Percentiles rank a stretch among this genome's conserved stretches.
Conservation (phyloP, 2,113 vertebrate species). For the Chloebia gouldiae region DNA sequence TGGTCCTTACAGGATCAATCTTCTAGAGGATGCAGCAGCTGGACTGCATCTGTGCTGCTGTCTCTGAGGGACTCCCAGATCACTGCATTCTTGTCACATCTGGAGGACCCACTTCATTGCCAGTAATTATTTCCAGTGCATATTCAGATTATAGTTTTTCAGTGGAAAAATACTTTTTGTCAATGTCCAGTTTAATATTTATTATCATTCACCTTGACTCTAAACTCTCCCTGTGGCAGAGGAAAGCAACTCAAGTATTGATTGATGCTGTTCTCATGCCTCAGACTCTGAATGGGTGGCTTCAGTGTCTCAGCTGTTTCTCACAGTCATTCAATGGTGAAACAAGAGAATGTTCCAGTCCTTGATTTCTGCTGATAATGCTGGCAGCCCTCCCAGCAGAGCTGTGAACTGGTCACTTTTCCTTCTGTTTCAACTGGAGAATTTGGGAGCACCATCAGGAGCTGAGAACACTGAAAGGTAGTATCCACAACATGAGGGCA, state of each 20-base stretch:
- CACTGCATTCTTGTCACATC: constrained; percentile 51
- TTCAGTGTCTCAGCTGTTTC: not conserved
- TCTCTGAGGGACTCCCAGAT: not conserved
- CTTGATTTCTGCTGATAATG: not conserved
- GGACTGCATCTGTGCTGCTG: constrained; percentile 28
- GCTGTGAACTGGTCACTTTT: not conserved
- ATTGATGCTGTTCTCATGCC: not conserved
- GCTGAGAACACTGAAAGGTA: not conserved
- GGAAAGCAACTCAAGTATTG: not conserved
- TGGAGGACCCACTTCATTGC: constrained; percentile 18
- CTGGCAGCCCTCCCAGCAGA: not conserved
- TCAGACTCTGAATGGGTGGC: not conserved
- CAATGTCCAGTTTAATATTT: not conserved
- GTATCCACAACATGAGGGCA: not conserved
- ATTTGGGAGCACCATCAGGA: not conserved
- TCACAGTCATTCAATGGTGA: not conserved
- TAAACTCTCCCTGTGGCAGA: not conserved
- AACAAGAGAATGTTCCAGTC: not conserved
- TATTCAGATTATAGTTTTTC: not conserved
- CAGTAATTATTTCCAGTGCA: constrained; percentile 29
- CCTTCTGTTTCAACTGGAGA: not conserved
- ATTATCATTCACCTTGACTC: not conserved
- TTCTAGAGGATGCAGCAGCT: constrained; percentile 1
- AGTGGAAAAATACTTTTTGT: not conserved
- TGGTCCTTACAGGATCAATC: not conserved